Evolutionary conservation across 2,888 invertebrate genomes (phyloP), one percentile per base, ranked within the genome.

Genomic region (Dione juno): DNA sequence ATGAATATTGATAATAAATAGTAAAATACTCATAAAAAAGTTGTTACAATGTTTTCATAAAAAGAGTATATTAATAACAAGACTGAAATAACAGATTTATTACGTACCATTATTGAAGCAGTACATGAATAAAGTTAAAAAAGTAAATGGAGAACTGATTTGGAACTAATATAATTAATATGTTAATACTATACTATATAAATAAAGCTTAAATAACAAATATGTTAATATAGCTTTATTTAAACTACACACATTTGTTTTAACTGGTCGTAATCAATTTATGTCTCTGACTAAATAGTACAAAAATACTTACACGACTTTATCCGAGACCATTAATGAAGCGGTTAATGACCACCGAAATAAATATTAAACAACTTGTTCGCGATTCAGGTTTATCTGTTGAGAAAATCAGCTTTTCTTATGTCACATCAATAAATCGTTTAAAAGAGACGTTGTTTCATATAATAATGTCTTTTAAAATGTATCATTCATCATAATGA

Each of bases 401-500:
- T 59, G 52, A 72, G 74, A 70, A 70, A 67, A 72, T 74, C 67
- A 67, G 57, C 63, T 72, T 72, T 74, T 74, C 70, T 72, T 74
- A 45, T 48, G 45, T 70, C 66, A 64, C 21, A 66, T 65, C 21
- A 59, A 67, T 59, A 73, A 69, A 67, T 35, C 50, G 48, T 41
- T 70, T 59, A 50, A 57, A 57, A 58, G 43, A 45, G 43, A 69
- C 69, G 69, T 72, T 53, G 69, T 61, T 72, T 63, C 58, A 67
- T 67, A 37, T 57, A 37, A 16, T 37, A 16, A 11, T 57, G 1
- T 40, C 11, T 40, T 10, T n/a, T 40, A 11, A n/a, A 14, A 48
- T 5, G 1, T 28, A 28, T 28, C 28, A 28, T 3, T 28, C 2
- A 5, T 28, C 5, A 28, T 28, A 28, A 3, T 28, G 3, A 28